A percentile compares a stretch with the other conserved stretches of the same genome.
These are phyloP conservation scores for Temnothorax unifasciatus DNA, from an alignment of 2,888 invertebrate species.

Conservation along the genomic window DNA sequence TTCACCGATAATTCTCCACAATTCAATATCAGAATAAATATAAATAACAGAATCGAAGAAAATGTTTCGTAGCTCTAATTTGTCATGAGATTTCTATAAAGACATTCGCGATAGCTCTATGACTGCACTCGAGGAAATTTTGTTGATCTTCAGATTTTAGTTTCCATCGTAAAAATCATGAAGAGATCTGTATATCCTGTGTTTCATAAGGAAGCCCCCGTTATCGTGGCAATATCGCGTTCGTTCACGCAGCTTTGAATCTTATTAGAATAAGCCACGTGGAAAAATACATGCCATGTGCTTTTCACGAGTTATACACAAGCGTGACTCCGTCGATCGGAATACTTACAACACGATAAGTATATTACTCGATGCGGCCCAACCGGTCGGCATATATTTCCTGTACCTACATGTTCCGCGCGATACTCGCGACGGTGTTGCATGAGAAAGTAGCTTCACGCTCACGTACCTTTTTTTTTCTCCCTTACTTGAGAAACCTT, in stretches of 20 bases:
- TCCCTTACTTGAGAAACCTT: constrained; percentile 12
- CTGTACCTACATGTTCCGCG: background rate
- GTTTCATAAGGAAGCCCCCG: background rate
- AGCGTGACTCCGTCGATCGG: constrained; percentile 33
- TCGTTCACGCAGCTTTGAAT: constrained; percentile 27
- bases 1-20: background rate
- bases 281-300: constrained; percentile 21
- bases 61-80: background rate
- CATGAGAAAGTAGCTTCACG: constrained; percentile 36
- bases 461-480: background rate
- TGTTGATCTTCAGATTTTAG: background rate
- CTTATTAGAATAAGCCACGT: constrained; percentile 28
- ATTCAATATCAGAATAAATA: background rate
- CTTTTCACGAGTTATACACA: constrained; percentile 9
- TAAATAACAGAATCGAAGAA: background rate
- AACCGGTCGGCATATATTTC: constrained; percentile 17
- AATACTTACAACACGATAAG: constrained; percentile 42
- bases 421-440: background rate
- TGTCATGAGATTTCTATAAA: background rate
- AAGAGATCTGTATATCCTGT: background rate
- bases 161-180: background rate
- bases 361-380: constrained; percentile 17
- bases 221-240: background rate
- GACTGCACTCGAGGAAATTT: background rate
- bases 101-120: background rate